Evolutionary conservation across 2,888 invertebrate species (phyloP).

Genomic region (Drosophila atripex): DNA sequence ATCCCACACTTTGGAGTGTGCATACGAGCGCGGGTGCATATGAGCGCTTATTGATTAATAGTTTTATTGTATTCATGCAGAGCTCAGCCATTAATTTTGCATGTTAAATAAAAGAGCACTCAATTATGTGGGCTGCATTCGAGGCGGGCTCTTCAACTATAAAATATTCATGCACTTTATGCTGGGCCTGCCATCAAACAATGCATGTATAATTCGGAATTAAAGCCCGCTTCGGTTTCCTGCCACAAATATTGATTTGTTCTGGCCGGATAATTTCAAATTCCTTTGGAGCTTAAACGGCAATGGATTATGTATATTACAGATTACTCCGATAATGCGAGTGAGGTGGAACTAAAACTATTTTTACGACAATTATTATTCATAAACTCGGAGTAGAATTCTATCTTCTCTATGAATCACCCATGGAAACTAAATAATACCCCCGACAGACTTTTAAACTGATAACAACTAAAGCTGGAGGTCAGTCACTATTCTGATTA

Average conservation of each 20-base stretch:
- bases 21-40: slow-evolving; percentile 19
- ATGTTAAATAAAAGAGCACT: slow-evolving; percentile 64
- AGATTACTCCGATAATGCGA: neutral
- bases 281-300: slow-evolving; percentile 2
- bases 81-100: slow-evolving; percentile 61
- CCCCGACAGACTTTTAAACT: neutral
- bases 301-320: slow-evolving; percentile 6
- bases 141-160: slow-evolving; percentile 8
- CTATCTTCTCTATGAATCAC: neutral
- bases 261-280: slow-evolving; percentile 13
- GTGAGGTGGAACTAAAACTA: neutral
- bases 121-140: slow-evolving; percentile 57
- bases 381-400: neutral
- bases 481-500: slow-evolving; percentile 9
- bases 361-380: neutral
- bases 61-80: slow-evolving; percentile 62
- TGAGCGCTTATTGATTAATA: slow-evolving; percentile 70
- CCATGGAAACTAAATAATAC: neutral
- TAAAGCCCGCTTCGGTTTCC: slow-evolving; percentile 19
- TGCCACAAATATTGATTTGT: slow-evolving; percentile 26
- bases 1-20: slow-evolving; percentile 20
- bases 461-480: neutral
- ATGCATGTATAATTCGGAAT: slow-evolving; percentile 41
- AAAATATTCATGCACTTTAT: slow-evolving; percentile 41
- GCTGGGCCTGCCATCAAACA: slow-evolving; percentile 35